Percentiles rank a stretch among this genome's conserved stretches.
These are phyloP conservation scores for Blastobasis adustella DNA, from an alignment of 2,888 invertebrate genomes.

Conservation along the genomic window DNA sequence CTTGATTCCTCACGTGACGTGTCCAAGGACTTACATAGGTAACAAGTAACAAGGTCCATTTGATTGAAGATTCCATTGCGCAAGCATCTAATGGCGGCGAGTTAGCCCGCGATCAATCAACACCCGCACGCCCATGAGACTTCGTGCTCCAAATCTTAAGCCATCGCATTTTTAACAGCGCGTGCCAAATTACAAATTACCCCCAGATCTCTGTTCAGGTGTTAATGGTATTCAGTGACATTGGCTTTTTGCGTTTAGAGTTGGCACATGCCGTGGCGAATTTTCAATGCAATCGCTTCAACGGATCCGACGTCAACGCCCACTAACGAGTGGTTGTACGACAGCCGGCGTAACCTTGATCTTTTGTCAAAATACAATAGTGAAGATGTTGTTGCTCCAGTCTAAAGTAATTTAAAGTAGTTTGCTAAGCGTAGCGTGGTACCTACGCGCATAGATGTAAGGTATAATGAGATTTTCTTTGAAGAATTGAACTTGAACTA, in stretches of 20 bases:
- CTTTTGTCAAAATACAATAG: constrained; percentile 23
- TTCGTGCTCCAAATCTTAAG: constrained; percentile 39
- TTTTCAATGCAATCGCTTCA: constrained; percentile 16
- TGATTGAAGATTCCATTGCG: constrained; percentile 26
- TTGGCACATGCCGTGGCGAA: constrained; percentile 14
- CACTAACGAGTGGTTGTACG: constrained; percentile 11
- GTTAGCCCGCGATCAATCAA: constrained; percentile 51
- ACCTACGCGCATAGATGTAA: too few species aligned
- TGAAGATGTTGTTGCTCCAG: constrained; percentile 1
- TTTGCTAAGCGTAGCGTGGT: too few species aligned
- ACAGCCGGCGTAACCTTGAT: constrained; percentile 16
- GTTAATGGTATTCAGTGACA: constrained; percentile 5
- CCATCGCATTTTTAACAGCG: constrained; percentile 14
- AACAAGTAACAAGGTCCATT: constrained; percentile 19
- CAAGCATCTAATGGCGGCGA: constrained; percentile 19
- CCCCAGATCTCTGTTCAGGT: not conserved
- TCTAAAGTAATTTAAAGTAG: too few species aligned
- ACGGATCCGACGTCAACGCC: constrained; percentile 14
- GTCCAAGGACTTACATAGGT: constrained; percentile 10
- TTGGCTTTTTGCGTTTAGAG: constrained; percentile 8
- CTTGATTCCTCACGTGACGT: constrained; percentile 19
- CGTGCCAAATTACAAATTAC: constrained; percentile 11
- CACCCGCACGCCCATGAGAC: constrained; percentile 36
- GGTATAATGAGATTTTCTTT: too few species aligned
- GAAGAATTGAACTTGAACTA: too few species aligned